Evolutionary conservation across 1,140 invertebrate species (phyloP).

Genomic region (Meloidogyne exigua): DNA sequence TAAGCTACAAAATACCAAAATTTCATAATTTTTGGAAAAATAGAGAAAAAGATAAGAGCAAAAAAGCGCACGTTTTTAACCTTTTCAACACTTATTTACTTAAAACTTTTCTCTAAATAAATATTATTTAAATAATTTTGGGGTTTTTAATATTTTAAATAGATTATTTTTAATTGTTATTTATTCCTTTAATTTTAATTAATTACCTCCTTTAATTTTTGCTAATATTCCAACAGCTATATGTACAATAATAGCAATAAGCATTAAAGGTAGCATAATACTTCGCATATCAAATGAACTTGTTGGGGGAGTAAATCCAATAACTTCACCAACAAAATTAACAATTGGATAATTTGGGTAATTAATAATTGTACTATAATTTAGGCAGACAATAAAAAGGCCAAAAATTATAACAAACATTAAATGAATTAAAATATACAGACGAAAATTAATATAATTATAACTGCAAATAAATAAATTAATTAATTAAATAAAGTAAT

Average conservation of each 20-base stretch:
- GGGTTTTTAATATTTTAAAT: too few relatives aligned
- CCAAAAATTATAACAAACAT: not conserved
- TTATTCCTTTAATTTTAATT: not conserved
- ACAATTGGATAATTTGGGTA: not conserved
- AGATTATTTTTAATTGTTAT: too few relatives aligned
- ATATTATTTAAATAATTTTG: too few relatives aligned
- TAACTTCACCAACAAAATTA: not conserved
- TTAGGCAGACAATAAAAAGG: not conserved
- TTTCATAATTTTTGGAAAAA: too few relatives aligned
- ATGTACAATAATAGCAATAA: not conserved
- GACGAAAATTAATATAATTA: not conserved
- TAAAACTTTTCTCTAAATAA: too few relatives aligned
- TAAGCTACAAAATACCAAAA: too few relatives aligned
- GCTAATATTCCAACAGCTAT: not conserved
- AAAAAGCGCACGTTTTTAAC: too few relatives aligned
- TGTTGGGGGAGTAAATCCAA: not conserved
- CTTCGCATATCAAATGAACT: not conserved
- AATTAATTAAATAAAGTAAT: too few relatives aligned
- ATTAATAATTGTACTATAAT: not conserved
- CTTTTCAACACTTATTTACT: too few relatives aligned
- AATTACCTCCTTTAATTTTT: not conserved
- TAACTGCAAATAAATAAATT: not conserved
- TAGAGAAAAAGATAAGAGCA: too few relatives aligned
- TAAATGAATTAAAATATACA: conserved; percentile 1
- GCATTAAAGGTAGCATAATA: not conserved